phyloP scores from a whole-genome alignment of 1,140 invertebrate species.

The Diorhabda sublineata region DNA sequence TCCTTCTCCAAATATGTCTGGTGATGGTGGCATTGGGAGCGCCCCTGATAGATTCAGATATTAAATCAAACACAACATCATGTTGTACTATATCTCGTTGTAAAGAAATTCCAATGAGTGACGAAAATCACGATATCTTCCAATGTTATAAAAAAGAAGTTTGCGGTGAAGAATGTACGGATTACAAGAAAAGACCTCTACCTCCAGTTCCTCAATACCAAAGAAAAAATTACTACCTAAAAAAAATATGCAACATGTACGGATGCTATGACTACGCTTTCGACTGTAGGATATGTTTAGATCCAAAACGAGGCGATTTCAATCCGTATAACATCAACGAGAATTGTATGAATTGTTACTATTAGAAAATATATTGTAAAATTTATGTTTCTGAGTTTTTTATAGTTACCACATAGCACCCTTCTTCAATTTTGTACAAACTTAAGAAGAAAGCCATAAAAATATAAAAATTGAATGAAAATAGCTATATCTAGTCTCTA shows the following conservation, averaged over 20 bases:
- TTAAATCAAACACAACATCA: not conserved
- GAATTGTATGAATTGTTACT: conserved; percentile 1
- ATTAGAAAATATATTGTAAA: not conserved
- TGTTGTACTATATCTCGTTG: conserved; percentile 6
- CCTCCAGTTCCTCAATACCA: not conserved
- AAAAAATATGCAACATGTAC: not conserved
- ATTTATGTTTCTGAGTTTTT: too few relatives aligned
- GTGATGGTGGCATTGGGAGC: too few relatives aligned
- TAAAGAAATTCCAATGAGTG: conserved; percentile 2
- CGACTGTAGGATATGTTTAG: not conserved
- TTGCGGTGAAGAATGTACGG: not conserved
- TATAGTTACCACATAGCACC: too few relatives aligned
- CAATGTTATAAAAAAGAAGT: conserved; percentile 7
- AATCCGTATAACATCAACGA: not conserved
- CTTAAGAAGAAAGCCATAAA: too few relatives aligned
- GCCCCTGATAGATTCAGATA: too few relatives aligned
- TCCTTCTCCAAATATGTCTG: too few relatives aligned
- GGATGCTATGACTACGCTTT: not conserved
- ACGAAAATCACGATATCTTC: conserved; percentile 1
- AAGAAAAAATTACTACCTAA: not conserved
- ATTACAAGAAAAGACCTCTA: not conserved
- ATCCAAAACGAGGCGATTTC: not conserved
- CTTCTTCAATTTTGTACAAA: too few relatives aligned
- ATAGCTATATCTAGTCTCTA: too few relatives aligned
- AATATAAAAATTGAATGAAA: too few relatives aligned